These are phyloP conservation scores for Ceratoteleas bidentatus DNA, from an alignment of 1,140 invertebrate species.

Conservation along the genomic window DNA sequence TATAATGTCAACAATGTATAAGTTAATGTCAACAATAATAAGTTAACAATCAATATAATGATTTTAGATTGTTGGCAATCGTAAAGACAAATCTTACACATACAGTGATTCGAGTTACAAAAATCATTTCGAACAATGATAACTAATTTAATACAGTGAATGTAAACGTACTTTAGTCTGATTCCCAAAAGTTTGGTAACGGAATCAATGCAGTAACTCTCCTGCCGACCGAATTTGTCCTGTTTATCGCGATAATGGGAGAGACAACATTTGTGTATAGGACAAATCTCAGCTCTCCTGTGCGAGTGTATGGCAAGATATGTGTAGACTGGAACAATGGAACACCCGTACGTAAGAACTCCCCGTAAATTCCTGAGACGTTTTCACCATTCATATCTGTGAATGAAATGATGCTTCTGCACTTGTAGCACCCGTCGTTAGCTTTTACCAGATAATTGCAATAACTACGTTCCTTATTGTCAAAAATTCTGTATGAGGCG, in stretches of 20 bases:
- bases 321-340: not conserved
- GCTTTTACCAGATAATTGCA: not conserved
- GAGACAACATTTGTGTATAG: not conserved
- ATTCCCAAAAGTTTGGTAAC: constrained; percentile 10
- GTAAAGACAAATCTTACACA: too few species aligned
- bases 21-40: too few species aligned
- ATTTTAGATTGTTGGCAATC: too few species aligned
- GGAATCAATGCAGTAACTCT: not conserved
- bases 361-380: not conserved
- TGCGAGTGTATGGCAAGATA: not conserved
- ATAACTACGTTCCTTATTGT: not conserved
- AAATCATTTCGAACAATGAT: too few species aligned
- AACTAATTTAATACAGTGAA: not conserved
- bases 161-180: not conserved
- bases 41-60: too few species aligned
- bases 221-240: not conserved
- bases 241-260: not conserved
- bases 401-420: not conserved
- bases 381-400: not conserved
- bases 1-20: too few species aligned
- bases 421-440: not conserved
- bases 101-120: too few species aligned
- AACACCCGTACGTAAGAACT: not conserved
- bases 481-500: not conserved
- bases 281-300: constrained; percentile 1